Percentiles rank a stretch among this genome's conserved stretches.
Conservation (phyloP, 1,140 invertebrate genomes). For the Sitobion miscanthi region DNA sequence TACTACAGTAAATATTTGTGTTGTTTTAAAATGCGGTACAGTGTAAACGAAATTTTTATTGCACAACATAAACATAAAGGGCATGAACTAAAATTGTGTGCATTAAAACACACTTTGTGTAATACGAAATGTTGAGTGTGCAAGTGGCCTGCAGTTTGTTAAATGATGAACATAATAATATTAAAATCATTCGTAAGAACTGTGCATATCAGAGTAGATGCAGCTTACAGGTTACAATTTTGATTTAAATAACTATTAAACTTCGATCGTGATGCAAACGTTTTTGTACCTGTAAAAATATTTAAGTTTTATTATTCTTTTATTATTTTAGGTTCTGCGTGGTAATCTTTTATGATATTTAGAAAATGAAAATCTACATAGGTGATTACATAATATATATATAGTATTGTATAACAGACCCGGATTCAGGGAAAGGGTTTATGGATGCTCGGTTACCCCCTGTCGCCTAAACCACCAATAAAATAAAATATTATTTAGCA, state of each 20-base stretch:
- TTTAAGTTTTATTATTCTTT: neutral
- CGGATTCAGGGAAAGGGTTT: too few species aligned
- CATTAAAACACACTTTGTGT: neutral
- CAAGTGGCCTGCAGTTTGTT: neutral
- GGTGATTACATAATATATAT: neutral
- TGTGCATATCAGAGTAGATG: neutral
- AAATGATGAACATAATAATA: neutral
- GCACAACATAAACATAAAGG: neutral
- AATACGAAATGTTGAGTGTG: neutral
- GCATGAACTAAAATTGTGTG: neutral
- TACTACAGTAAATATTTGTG: neutral
- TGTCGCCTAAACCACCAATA: too few species aligned
- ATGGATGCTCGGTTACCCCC: too few species aligned
- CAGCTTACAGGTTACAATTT: neutral
- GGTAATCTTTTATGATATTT: neutral
- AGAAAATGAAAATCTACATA: neutral
- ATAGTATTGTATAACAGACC: too few species aligned
- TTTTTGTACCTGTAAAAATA: too few species aligned
- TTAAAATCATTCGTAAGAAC: neutral
- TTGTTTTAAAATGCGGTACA: neutral
- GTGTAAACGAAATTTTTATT: neutral
- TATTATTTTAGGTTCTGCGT: neutral
- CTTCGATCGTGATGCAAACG: neutral
- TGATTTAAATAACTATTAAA: neutral
- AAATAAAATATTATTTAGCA: too few species aligned